Conservation (phyloP, 2,113 vertebrate species). For the Mola mola region DNA sequence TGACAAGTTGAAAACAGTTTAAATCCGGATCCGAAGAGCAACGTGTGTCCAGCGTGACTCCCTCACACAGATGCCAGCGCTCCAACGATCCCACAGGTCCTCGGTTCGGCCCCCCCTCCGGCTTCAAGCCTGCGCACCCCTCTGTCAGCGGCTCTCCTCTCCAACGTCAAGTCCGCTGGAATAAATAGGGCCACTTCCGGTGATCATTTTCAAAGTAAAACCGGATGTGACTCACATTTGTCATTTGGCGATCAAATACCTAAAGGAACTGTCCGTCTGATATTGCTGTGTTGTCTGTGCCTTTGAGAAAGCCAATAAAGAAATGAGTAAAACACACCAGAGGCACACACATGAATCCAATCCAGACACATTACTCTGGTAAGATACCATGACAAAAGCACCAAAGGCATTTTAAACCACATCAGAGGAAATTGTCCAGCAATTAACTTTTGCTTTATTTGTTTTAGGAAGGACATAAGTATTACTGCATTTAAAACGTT, state of each 20-base stretch:
- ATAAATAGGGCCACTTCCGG: constrained; percentile 29
- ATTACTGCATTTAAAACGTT: too few species aligned
- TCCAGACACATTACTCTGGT: too few species aligned
- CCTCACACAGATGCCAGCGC: constrained; percentile 64
- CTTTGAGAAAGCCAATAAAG: too few species aligned
- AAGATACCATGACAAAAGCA: too few species aligned
- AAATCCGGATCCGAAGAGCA: constrained; percentile 37
- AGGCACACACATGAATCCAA: neutral
- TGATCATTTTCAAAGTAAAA: constrained; percentile 57
- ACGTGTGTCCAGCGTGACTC: constrained; percentile 54
- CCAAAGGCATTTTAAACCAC: too few species aligned
- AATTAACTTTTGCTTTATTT: too few species aligned
- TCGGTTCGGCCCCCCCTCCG: constrained; percentile 76
- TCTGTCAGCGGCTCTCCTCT: constrained; percentile 52
- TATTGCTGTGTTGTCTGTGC: too few species aligned
- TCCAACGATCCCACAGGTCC: constrained; percentile 71
- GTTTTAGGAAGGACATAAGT: too few species aligned
- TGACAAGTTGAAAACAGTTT: constrained; percentile 28
- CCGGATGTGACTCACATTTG: constrained; percentile 2
- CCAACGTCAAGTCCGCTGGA: constrained; percentile 19
- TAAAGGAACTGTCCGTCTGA: neutral
- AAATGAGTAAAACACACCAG: too few species aligned
- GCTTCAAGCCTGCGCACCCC: constrained; percentile 34
- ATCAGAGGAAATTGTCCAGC: neutral
- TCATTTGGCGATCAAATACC: too few species aligned